Evolutionary conservation across 2,113 vertebrate genomes (phyloP).

Genomic region (Plestiodon gilberti): DNA sequence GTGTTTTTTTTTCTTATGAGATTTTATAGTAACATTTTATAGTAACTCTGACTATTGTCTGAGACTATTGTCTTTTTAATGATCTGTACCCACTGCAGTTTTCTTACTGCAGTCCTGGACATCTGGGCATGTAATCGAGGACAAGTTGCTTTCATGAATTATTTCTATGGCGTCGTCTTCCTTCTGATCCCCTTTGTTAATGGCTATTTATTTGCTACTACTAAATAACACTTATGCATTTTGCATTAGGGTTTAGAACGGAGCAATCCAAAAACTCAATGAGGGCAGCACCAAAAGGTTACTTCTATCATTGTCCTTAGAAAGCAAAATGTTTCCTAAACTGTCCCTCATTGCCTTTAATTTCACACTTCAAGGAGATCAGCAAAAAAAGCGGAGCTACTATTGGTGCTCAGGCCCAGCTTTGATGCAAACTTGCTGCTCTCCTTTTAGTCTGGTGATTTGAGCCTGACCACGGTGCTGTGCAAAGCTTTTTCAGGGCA

Average conservation of each 20-base stretch:
- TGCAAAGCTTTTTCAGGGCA: too few relatives aligned
- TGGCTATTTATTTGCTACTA: background rate
- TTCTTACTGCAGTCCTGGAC: background rate
- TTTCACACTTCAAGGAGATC: background rate
- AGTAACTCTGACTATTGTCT: background rate
- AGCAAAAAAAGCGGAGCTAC: too few relatives aligned
- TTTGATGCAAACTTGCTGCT: background rate
- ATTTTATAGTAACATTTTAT: background rate
- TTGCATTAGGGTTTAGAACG: background rate
- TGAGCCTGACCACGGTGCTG: background rate
- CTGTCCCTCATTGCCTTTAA: background rate
- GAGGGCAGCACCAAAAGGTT: background rate
- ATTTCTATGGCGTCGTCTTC: background rate
- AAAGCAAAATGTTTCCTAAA: background rate
- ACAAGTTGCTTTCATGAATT: background rate
- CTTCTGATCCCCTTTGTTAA: background rate
- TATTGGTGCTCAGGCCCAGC: background rate
- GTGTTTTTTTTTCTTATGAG: background rate
- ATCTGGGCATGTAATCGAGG: background rate
- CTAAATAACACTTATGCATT: background rate
- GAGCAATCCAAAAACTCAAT: background rate
- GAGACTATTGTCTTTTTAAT: background rate
- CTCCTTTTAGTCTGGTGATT: background rate
- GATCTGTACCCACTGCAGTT: background rate
- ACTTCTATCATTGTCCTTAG: slow-evolving; percentile 6